Evolutionary conservation across 1,140 invertebrate genomes (phyloP).

Genomic region (Cherax destructor): DNA sequence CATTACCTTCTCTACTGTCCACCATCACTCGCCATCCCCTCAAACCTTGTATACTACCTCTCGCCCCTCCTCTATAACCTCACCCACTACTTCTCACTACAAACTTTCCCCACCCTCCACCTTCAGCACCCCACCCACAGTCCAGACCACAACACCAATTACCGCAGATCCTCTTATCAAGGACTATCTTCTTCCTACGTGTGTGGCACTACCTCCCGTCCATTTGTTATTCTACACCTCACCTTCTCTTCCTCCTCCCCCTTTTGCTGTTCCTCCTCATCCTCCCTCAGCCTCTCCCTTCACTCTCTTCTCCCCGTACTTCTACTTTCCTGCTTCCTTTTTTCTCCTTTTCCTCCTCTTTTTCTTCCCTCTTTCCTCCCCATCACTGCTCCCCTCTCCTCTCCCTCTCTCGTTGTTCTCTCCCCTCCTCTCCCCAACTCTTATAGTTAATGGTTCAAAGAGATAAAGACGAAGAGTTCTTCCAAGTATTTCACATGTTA

Average conservation of each 20-base stretch:
- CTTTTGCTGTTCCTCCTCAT: background rate
- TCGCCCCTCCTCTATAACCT: background rate
- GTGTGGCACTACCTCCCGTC: background rate
- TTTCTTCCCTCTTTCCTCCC: too few relatives aligned
- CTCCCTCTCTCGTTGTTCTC: too few relatives aligned
- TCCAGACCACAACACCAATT: background rate
- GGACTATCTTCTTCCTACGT: background rate
- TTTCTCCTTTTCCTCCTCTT: background rate
- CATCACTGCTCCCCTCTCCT: too few relatives aligned
- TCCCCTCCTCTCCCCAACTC: too few relatives aligned
- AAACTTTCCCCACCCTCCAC: background rate
- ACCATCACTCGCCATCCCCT: background rate
- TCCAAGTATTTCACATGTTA: too few relatives aligned
- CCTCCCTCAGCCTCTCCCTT: background rate
- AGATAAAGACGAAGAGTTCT: too few relatives aligned
- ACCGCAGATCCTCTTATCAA: background rate
- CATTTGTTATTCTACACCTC: conserved; percentile 11
- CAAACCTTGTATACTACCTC: background rate
- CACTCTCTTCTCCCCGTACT: background rate
- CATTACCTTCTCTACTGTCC: too few relatives aligned
- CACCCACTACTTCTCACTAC: background rate
- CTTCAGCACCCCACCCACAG: background rate
- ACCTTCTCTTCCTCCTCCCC: background rate
- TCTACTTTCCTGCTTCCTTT: background rate
- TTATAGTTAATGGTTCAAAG: too few relatives aligned